Conservation (phyloP, 2,888 invertebrate genomes). For the Agrotis clavis region DNA sequence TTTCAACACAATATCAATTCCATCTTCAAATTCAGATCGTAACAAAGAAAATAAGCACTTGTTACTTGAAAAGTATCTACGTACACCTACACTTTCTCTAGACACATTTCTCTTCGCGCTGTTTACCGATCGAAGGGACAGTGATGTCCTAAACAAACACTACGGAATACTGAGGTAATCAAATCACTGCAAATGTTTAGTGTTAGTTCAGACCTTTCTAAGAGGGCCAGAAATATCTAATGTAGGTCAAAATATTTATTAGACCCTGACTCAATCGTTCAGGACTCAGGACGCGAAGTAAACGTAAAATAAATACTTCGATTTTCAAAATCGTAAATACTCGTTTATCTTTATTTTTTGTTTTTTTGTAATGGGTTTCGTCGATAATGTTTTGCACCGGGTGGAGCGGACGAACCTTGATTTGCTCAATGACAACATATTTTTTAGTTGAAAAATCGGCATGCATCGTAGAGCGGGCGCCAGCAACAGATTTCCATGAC, state of each 20-base stretch:
- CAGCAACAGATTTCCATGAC: too few species aligned
- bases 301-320: too few species aligned
- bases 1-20: not conserved
- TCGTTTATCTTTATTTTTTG: too few species aligned
- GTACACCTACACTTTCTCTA: not conserved
- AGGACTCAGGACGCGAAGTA: too few species aligned
- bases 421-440: too few species aligned
- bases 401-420: too few species aligned
- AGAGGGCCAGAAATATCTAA: conserved; percentile 27
- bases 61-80: conserved; percentile 32
- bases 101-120: conserved; percentile 41
- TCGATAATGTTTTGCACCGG: too few species aligned
- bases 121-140: conserved; percentile 56
- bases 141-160: conserved; percentile 61
- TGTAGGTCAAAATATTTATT: conserved; percentile 24
- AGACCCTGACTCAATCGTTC: not conserved
- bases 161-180: conserved; percentile 55
- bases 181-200: conserved; percentile 64
- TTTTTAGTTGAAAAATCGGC: too few species aligned
- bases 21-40: not conserved
- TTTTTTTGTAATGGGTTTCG: too few species aligned
- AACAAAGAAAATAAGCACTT: conserved; percentile 14
- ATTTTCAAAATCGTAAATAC: too few species aligned
- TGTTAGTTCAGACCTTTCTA: conserved; percentile 45
- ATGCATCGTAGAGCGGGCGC: too few species aligned